A percentile compares a stretch with the other conserved stretches of the same genome.
Conservation (phyloP, 2,113 vertebrate genomes). For the Phrynocephalus versicolor region DNA sequence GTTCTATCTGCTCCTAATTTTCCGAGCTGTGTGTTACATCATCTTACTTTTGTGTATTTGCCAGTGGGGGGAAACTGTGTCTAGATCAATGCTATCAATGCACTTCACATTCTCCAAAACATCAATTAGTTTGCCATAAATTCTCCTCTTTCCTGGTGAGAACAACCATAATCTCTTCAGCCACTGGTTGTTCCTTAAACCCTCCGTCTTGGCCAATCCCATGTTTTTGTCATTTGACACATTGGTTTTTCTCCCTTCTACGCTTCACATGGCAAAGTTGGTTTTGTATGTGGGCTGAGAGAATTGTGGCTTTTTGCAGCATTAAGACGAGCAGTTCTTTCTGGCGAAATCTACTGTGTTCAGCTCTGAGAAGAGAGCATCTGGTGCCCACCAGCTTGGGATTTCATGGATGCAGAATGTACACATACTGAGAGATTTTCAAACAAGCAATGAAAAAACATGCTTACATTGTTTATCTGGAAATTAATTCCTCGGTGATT, state of each 20-base stretch:
- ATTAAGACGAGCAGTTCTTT: slow-evolving; percentile 46
- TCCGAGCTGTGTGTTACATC: slow-evolving; percentile 57
- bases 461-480: neutral
- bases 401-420: slow-evolving; percentile 50
- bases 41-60: slow-evolving; percentile 60
- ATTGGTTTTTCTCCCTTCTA: slow-evolving; percentile 45
- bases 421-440: slow-evolving; percentile 34
- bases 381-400: slow-evolving; percentile 35
- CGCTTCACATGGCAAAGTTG: slow-evolving; percentile 18
- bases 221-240: slow-evolving; percentile 49
- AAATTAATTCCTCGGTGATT: neutral
- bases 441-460: slow-evolving; percentile 24
- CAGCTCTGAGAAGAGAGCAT: slow-evolving; percentile 33
- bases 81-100: slow-evolving; percentile 54
- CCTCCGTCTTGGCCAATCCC: slow-evolving; percentile 37
- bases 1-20: slow-evolving; percentile 71
- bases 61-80: slow-evolving; percentile 59
- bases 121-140: slow-evolving; percentile 51
- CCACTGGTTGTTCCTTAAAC: slow-evolving; percentile 53
- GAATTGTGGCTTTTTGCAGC: slow-evolving; percentile 32
- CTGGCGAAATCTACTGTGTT: slow-evolving; percentile 40
- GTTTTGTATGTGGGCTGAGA: slow-evolving; percentile 34
- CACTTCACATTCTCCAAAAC: slow-evolving; percentile 45
- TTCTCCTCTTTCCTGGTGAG: slow-evolving; percentile 49
- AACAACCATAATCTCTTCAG: slow-evolving; percentile 56